A percentile compares a stretch with the other conserved stretches of the same genome.
These are phyloP conservation scores for Nesoenas mayeri DNA, from an alignment of 2,113 vertebrate genomes.

Conservation along the genomic window DNA sequence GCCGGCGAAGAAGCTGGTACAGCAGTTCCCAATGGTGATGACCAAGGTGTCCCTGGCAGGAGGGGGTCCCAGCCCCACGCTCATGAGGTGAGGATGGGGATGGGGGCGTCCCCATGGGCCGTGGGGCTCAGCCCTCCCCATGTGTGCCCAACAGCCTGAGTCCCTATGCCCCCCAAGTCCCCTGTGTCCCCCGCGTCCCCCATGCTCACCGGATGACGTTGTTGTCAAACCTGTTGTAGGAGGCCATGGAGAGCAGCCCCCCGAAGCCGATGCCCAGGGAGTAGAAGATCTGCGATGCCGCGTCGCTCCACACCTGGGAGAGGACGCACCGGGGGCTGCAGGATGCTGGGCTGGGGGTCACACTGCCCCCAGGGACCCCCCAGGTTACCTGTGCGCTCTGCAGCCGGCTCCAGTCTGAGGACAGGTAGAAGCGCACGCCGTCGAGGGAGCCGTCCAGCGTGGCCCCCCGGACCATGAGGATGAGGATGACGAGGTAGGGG, in stretches of 20 bases:
- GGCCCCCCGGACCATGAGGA: constrained; percentile 88
- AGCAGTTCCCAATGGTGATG: constrained; percentile 88
- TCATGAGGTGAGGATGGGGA: neutral
- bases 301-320: constrained; percentile 91
- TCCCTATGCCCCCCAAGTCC: too few relatives aligned
- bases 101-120: neutral
- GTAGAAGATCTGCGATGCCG: constrained; percentile 93
- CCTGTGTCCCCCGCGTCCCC: accelerated
- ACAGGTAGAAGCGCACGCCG: constrained; percentile 90
- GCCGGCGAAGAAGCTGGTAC: constrained; percentile 88
- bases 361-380: accelerated
- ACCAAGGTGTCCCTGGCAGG: constrained; percentile 88
- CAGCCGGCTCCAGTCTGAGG: constrained; percentile 91
- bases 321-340: neutral
- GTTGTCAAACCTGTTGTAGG: constrained; percentile 93
- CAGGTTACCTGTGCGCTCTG: constrained; percentile 85
- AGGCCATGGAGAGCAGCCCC: constrained; percentile 92
- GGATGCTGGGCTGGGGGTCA: neutral
- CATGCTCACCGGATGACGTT: constrained; percentile 60
- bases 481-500: constrained; percentile 87
- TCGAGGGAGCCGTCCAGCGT: constrained; percentile 86
- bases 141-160: too few relatives aligned
- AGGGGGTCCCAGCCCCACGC: neutral
- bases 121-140: accelerated
- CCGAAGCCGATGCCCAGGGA: constrained; percentile 91